Conservation (phyloP, 2,888 invertebrate genomes). For the Drosophila testacea region DNA sequence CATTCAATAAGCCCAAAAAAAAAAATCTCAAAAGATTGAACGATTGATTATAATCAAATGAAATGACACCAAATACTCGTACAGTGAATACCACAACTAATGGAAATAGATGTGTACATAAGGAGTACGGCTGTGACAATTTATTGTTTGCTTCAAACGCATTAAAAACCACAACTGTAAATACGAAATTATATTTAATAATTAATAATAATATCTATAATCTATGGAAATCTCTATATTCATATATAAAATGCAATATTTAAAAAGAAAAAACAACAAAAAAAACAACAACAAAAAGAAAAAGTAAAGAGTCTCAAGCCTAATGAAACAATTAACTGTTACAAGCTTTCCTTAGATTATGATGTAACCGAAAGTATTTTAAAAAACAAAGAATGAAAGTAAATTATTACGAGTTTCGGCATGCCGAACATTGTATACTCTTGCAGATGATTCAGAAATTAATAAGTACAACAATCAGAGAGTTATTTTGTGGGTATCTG, state of each 20-base stretch:
- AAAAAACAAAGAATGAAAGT: constrained; percentile 7
- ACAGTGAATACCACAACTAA: constrained; percentile 36
- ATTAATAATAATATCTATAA: neutral
- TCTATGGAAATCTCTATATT: constrained; percentile 14
- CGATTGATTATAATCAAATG: constrained; percentile 10
- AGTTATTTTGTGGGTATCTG: too few relatives aligned
- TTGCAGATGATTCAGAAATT: constrained; percentile 16
- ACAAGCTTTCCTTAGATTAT: constrained; percentile 22
- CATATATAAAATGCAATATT: constrained; percentile 33
- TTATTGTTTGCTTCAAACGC: constrained; percentile 75
- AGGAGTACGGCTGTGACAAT: constrained; percentile 82
- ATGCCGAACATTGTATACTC: constrained; percentile 21
- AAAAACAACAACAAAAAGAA: too few relatives aligned
- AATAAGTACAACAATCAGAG: too few relatives aligned
- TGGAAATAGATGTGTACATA: constrained; percentile 47
- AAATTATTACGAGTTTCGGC: constrained; percentile 14
- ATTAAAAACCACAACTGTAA: constrained; percentile 58
- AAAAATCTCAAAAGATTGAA: constrained; percentile 5
- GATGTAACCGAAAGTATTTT: constrained; percentile 32
- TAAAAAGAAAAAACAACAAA: neutral
- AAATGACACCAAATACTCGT: constrained; percentile 24
- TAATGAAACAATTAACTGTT: constrained; percentile 15
- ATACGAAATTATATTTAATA: constrained; percentile 41
- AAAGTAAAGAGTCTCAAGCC: neutral
- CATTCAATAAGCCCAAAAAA: constrained; percentile 35